Evolutionary conservation across 1,140 invertebrate genomes (phyloP), one percentile per base, ranked within the genome.

Genomic region (Penaeus vannamei): DNA sequence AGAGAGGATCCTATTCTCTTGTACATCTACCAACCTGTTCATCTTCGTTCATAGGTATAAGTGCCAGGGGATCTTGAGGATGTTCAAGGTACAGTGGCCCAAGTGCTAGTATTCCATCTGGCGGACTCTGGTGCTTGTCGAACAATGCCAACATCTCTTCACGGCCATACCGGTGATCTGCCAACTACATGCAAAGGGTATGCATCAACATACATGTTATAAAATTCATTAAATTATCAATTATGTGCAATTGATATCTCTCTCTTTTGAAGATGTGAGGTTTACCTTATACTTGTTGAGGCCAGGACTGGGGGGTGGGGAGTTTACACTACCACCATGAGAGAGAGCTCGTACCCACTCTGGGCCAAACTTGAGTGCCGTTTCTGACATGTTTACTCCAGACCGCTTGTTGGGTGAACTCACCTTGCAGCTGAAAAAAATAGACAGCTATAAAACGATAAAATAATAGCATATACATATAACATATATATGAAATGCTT

Each of bases 81-180:
- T 96, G 96, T 91, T 97, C 96, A 85, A 96, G 94, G 92, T 95
- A 96, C 20, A 98, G 93, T 77, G 94, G 94, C 90, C 95, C 94
- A 92, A 96, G 95, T 87, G 94, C 94, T 53, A 95, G 92, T 79
- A 97, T 93, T 84, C 95, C 94, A 88, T 95, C 94, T n/a, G 96
- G 96, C 84, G 96, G 94, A 92, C 94, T 94, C 84, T 94, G 94
- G 76, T 88, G 94, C 91, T 95, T 95, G 91, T 96, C 95, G 92
- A 95, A 97, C 60, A 98, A 92, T 69, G 96, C 96, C 87, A 98
- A 93, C 97, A 98, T 97, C 92, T 98, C 97, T 93, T 98, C 97
- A 91, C 97, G 94, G 53, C 96, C 97, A 92, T 98, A 98, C 88
- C 95, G 94, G 94, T 96, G 94, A 91, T 97, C 96, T 91, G 96